Evolutionary conservation across 1,140 invertebrate species (phyloP).

Genomic region (Penaeus japonicus): DNA sequence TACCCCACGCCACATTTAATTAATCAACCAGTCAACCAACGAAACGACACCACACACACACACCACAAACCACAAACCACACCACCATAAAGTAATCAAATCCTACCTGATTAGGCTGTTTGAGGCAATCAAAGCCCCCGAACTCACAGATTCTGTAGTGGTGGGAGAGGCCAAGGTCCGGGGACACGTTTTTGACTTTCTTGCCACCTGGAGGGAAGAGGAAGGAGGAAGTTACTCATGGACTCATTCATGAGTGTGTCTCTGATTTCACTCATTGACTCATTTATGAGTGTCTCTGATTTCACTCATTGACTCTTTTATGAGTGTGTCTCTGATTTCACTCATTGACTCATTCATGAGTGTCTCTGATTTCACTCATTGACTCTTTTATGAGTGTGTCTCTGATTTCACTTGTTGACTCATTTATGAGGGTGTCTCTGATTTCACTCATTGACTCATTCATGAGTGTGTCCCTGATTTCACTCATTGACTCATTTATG

Average conservation of each 20-base stretch:
- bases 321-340: too few relatives aligned
- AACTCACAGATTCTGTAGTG: conserved; percentile 90
- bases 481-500: neutral
- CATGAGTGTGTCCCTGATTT: neutral
- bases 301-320: neutral
- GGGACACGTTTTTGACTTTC: conserved; percentile 70
- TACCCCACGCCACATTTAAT: too few relatives aligned
- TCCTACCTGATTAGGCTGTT: conserved; percentile 61
- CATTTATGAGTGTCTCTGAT: neutral
- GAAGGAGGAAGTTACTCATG: too few relatives aligned
- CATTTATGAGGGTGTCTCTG: neutral
- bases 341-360: neutral
- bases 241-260: neutral
- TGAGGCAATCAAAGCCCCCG: conserved; percentile 84
- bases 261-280: too few relatives aligned
- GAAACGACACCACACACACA: too few relatives aligned
- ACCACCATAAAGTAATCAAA: neutral
- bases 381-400: neutral
- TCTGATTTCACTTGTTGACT: too few relatives aligned
- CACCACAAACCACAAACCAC: too few relatives aligned
- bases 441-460: neutral
- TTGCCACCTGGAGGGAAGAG: neutral
- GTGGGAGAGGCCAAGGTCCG: conserved; percentile 83
- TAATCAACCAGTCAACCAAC: too few relatives aligned
- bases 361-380: too few relatives aligned